Percentiles rank a stretch among this genome's conserved stretches.
Evolutionary conservation across 1,140 invertebrate species (phyloP).

Genomic region (Drosophila parabipectinata): DNA sequence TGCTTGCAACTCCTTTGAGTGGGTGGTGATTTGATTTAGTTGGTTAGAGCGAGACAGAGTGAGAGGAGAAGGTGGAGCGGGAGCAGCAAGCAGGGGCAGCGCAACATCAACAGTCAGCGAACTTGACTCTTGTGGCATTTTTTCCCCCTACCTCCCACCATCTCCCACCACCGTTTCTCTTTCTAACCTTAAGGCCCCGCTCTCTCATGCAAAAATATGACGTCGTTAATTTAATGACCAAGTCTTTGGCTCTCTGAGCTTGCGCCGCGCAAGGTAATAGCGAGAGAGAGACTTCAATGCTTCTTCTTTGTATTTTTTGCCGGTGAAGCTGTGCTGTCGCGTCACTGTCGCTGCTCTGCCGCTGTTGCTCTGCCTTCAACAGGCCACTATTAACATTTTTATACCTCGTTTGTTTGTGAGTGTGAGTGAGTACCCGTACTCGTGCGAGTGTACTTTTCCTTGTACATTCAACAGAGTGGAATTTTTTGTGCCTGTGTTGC

Average conservation of each 20-base stretch:
- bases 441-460: constrained; percentile 9
- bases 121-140: constrained; percentile 26
- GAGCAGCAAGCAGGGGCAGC: constrained; percentile 1
- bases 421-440: not conserved
- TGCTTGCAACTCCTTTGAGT: constrained; percentile 7
- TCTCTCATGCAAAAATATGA: constrained; percentile 31
- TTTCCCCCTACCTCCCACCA: not conserved
- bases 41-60: not conserved
- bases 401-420: constrained; percentile 29
- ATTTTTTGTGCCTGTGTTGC: constrained; percentile 33
- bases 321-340: constrained; percentile 40
- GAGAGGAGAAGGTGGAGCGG: not conserved
- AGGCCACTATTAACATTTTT: constrained; percentile 73
- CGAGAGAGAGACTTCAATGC: constrained; percentile 15
- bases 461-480: constrained; percentile 69
- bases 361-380: constrained; percentile 71
- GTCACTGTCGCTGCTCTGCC: constrained; percentile 27
- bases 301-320: constrained; percentile 43
- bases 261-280: constrained; percentile 17
- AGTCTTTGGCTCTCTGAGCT: constrained; percentile 32
- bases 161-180: not conserved
- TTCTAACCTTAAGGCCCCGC: not conserved
- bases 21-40: constrained; percentile 17
- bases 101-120: constrained; percentile 49
- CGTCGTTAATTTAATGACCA: constrained; percentile 44